Base-by-base conservation (phyloP, 2,797 vertebrate genomes). In the Alauda arvensis region DNA sequence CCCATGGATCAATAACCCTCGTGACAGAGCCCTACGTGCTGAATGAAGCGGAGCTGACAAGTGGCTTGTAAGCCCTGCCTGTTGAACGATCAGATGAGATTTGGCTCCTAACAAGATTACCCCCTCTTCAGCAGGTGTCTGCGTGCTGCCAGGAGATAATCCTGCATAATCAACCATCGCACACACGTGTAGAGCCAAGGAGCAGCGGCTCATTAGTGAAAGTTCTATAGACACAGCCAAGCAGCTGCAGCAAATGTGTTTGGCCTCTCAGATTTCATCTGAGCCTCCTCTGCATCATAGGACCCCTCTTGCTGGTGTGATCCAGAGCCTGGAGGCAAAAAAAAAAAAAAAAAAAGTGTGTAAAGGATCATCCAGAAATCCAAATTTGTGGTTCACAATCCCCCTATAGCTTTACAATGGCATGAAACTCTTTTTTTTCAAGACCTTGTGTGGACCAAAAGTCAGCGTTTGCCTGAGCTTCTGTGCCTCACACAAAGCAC, bases 31-130 rank as follows among this genome's bases (percentile, higher is more conserved):
- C 68, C 71, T 60, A 49, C 62, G 23, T 9, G 65, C 88, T 84
- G 92, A 90, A 95, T 92, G 85, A 93, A 90, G 66, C 86, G 67
- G 52, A 42, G 77, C 79, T 88, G 88, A 83, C 68, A 85, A 51
- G 82, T 3, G 42, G 48, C 49, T 48, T 94, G 80, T 89, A 84
- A 93, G 84, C 88, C 25, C 46, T 46, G 66, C 31, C 2, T 67
- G 75, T 89, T 87, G 90, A 94, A 93, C 3, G 11, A 93, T 87
- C 85, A 84, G 68, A 79, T 48, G 77, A 91, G 51, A 45, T 65
- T 51, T 57, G 42, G 28, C 69, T 65, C 75, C 87, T 87, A 92
- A 91, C 23, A 26, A 78, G 83, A 81, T 79, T 34, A 72, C 57
- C 72, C 51, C 61, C 56, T 71, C 70, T 83, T 83, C 33, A 82